Evolutionary conservation across 2,888 invertebrate species (phyloP).

Genomic region (Eudasyphora cyanicolor): DNA sequence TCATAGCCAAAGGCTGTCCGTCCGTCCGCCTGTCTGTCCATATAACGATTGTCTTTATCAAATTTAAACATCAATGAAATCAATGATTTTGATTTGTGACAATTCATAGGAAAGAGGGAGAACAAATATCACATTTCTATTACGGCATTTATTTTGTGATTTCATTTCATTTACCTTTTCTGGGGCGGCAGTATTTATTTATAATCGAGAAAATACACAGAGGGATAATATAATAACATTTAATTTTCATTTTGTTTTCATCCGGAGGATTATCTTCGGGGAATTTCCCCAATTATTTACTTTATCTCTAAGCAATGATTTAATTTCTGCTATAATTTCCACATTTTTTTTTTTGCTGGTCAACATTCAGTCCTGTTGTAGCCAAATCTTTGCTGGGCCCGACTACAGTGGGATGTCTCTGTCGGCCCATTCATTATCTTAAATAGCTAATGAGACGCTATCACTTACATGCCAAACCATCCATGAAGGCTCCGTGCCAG

Average conservation of each 20-base stretch:
- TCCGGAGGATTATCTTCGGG: background rate
- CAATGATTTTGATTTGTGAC: background rate
- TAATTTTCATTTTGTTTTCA: background rate
- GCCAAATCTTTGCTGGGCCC: background rate
- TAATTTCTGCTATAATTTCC: background rate
- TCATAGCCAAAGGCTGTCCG: background rate
- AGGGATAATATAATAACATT: too few relatives aligned
- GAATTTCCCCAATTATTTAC: background rate
- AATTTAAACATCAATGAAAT: background rate
- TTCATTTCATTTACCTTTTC: too few relatives aligned
- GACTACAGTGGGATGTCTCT: too few relatives aligned
- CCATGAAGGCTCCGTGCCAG: too few relatives aligned
- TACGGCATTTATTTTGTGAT: too few relatives aligned
- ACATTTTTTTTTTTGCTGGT: background rate
- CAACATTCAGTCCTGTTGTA: background rate
- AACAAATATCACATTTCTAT: too few relatives aligned
- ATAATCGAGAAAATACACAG: too few relatives aligned
- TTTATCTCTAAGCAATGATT: background rate
- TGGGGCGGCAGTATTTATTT: too few relatives aligned
- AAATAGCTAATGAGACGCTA: slow-evolving; percentile 4
- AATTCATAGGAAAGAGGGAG: too few relatives aligned
- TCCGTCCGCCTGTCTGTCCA: background rate
- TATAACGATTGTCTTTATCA: too few relatives aligned
- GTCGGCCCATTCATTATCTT: background rate
- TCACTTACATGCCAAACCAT: background rate